Evolutionary conservation across 2,113 vertebrate genomes (phyloP).

Genomic region (Pycnonotus jocosus): DNA sequence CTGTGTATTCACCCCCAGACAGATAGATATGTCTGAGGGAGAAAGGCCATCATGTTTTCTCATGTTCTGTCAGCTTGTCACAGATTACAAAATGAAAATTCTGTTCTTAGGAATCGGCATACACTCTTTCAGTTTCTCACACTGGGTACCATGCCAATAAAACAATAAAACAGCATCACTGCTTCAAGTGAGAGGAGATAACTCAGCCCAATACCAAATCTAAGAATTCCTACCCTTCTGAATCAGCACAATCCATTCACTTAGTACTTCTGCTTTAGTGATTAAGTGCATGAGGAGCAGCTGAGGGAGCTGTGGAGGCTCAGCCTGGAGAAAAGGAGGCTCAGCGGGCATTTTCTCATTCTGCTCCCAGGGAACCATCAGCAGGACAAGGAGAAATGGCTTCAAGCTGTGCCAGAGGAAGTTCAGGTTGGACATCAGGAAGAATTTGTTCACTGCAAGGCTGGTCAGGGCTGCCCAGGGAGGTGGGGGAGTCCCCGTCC

Average conservation of each 20-base stretch:
- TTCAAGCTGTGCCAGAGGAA: neutral
- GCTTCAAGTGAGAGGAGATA: neutral
- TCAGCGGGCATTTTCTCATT: neutral
- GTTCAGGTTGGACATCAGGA: neutral
- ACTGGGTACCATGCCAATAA: neutral
- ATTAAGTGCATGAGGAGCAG: neutral
- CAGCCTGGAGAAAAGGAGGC: neutral
- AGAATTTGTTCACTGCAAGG: neutral
- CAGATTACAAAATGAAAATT: neutral
- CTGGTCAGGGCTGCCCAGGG: neutral
- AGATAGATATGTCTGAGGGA: neutral
- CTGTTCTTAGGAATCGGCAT: neutral
- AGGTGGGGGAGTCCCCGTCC: neutral
- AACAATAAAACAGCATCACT: neutral
- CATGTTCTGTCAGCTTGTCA: slow-evolving; percentile 4
- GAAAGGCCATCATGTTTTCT: neutral
- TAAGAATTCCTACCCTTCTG: neutral
- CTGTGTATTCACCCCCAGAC: neutral
- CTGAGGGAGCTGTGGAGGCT: neutral
- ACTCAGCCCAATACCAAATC: fast-evolving
- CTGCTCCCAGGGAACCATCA: neutral
- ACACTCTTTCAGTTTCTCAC: neutral
- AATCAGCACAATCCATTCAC: neutral
- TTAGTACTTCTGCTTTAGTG: neutral
- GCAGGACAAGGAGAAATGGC: neutral